Conservation (phyloP, 2,888 invertebrate species). For the Xanthorhoe spadicearia region DNA sequence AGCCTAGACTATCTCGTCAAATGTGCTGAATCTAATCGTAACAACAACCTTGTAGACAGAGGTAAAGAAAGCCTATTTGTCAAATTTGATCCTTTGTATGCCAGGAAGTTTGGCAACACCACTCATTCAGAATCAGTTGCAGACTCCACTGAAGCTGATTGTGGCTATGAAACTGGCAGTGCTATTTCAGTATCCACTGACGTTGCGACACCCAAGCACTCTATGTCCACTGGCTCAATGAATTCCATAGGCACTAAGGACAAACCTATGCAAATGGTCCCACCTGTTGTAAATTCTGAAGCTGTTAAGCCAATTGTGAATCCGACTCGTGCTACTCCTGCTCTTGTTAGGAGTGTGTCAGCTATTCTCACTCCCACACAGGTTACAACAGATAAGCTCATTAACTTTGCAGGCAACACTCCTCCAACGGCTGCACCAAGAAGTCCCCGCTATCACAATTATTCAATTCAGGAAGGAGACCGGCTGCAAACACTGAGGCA, state of each 20-base stretch:
- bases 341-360: slow-evolving; percentile 73
- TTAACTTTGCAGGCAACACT: slow-evolving; percentile 71
- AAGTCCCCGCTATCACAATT: slow-evolving; percentile 62
- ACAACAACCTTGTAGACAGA: slow-evolving; percentile 65
- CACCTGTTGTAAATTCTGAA: slow-evolving; percentile 70
- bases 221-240: slow-evolving; percentile 61
- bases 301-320: slow-evolving; percentile 49
- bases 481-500: slow-evolving; percentile 67
- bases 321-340: slow-evolving; percentile 60
- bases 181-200: slow-evolving; percentile 65
- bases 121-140: slow-evolving; percentile 54
- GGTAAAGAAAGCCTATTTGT: slow-evolving; percentile 88
- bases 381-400: slow-evolving; percentile 73
- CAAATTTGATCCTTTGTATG: slow-evolving; percentile 86
- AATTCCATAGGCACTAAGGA: slow-evolving; percentile 56
- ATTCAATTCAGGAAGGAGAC: slow-evolving; percentile 60
- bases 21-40: slow-evolving; percentile 71
- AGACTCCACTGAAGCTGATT: slow-evolving; percentile 66
- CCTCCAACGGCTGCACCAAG: slow-evolving; percentile 72
- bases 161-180: slow-evolving; percentile 78
- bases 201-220: slow-evolving; percentile 60
- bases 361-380: slow-evolving; percentile 73
- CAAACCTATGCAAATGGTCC: slow-evolving; percentile 76
- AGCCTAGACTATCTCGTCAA: slow-evolving; percentile 83
- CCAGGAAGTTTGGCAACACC: slow-evolving; percentile 54